Evolutionary conservation across 2,113 vertebrate species (phyloP), one percentile per base, ranked within the genome.

Genomic region (Dicaeum eximium): DNA sequence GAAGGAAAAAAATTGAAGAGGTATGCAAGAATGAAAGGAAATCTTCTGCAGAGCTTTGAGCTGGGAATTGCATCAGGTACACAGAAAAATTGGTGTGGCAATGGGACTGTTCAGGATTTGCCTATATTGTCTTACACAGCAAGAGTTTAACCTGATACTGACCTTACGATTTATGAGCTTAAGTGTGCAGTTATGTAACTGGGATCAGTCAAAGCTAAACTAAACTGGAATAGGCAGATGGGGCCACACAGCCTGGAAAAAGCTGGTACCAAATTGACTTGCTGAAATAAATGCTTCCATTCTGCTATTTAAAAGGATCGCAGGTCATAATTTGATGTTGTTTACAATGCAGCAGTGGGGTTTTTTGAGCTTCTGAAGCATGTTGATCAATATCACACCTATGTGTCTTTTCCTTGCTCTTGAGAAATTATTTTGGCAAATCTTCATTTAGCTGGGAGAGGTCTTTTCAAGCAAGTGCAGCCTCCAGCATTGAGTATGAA

Each of bases 121-220:
- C 74, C 58, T 82, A 10, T 61, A 79, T 70, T 95, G 66, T 73
- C 25, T 83, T 86, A 70, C 51, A 60, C 28, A 56, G 90, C 38
- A 44, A 40, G 67, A 80, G 73, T 93, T 92, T 86, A 94, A 93
- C 92, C 90, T 83, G 72, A 86, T 95, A 50, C 1, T 96, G 93
- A 96, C 90, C 90, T 96, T 94, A 58, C 4, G 42, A 88, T 22
- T 90, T 80, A 92, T 7, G 67, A 86, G 87, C 92, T 97, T 92
- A 97, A 83, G 75, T 38, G 22, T 58, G 54, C 64, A 65, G 64
- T 94, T 96, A 93, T 45, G 44, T 95, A 92, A 95, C 79, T 93
- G 90, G 81, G 81, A 95, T 95, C 93, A 91, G 84, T 42, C 38
- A 80, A 82, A 95, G 79, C 89, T 96, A 90, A 95, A 95, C 58